Conservation (phyloP, 2,888 invertebrate species). For the Mythimna impura region DNA sequence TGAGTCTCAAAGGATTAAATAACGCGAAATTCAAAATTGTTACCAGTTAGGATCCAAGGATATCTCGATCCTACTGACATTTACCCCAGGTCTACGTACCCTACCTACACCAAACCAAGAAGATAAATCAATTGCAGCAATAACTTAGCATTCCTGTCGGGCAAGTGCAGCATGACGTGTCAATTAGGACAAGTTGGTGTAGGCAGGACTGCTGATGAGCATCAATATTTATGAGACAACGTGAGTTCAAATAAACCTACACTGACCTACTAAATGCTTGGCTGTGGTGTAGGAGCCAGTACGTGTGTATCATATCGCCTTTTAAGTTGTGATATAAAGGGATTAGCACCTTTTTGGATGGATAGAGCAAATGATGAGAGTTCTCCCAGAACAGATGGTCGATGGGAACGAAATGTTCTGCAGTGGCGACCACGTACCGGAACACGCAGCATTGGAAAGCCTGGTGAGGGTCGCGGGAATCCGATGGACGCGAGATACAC, state of each 20-base stretch:
- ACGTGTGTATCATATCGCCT: not conserved
- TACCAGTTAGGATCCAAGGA: not conserved
- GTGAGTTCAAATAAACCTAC: conserved; percentile 57
- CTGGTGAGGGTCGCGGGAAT: too few relatives aligned
- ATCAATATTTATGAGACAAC: conserved; percentile 62
- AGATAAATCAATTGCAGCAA: conserved; percentile 48
- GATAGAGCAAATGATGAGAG: too few relatives aligned
- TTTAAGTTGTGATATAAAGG: not conserved
- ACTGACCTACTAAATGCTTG: conserved; percentile 51
- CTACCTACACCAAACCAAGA: conserved; percentile 23
- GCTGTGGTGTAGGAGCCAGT: conserved; percentile 7
- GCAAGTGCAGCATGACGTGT: conserved; percentile 53
- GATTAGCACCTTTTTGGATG: not conserved
- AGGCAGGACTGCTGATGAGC: conserved; percentile 48
- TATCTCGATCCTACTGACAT: not conserved
- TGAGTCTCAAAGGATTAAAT: not conserved
- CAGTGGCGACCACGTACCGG: too few relatives aligned
- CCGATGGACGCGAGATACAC: too few relatives aligned
- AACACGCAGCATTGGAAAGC: too few relatives aligned
- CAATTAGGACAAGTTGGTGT: conserved; percentile 58
- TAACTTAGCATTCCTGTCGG: conserved; percentile 55
- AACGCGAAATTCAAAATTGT: not conserved
- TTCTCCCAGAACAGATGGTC: too few relatives aligned
- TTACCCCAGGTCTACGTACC: not conserved
- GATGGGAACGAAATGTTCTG: too few relatives aligned